A percentile compares a stretch with the other conserved stretches of the same genome.
Conservation (phyloP, 2,888 invertebrate species). For the Pogonocherus hispidulus region DNA sequence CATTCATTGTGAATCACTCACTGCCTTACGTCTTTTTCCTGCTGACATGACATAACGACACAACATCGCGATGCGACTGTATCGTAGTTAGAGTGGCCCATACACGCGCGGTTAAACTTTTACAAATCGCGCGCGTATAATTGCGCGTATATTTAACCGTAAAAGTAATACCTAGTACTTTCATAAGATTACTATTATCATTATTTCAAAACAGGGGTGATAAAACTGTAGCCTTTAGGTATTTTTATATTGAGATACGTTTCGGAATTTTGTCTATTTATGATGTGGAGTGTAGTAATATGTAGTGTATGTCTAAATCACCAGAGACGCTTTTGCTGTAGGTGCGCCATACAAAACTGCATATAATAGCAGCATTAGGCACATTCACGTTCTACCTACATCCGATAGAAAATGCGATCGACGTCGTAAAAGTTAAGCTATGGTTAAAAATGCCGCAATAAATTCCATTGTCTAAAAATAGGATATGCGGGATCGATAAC, state of each 20-base stretch:
- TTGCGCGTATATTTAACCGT: no score
- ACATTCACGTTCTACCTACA: slow-evolving; percentile 1
- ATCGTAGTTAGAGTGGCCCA: background rate
- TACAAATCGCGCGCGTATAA: no score
- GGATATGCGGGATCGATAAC: background rate
- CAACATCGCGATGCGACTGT: background rate
- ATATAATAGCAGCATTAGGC: background rate
- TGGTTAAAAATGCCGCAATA: background rate
- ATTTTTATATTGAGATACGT: no score
- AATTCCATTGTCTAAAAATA: slow-evolving; percentile 4
- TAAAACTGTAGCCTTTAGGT: no score
- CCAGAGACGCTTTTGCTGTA: background rate
- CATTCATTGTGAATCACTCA: slow-evolving; percentile 41
- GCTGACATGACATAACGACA: no score
- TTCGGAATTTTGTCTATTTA: no score
- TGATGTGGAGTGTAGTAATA: no score
- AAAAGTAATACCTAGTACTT: no score
- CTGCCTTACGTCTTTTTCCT: slow-evolving; percentile 4
- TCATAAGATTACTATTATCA: no score
- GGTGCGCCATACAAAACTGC: background rate
- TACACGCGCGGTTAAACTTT: background rate
- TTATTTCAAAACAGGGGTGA: no score
- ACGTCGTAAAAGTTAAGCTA: background rate
- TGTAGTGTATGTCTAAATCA: no score
- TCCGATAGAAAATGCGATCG: background rate